Percentiles rank a stretch among this genome's conserved stretches.
Evolutionary conservation across 2,113 vertebrate genomes (phyloP).

Genomic region (Misgurnus anguillicaudatus): DNA sequence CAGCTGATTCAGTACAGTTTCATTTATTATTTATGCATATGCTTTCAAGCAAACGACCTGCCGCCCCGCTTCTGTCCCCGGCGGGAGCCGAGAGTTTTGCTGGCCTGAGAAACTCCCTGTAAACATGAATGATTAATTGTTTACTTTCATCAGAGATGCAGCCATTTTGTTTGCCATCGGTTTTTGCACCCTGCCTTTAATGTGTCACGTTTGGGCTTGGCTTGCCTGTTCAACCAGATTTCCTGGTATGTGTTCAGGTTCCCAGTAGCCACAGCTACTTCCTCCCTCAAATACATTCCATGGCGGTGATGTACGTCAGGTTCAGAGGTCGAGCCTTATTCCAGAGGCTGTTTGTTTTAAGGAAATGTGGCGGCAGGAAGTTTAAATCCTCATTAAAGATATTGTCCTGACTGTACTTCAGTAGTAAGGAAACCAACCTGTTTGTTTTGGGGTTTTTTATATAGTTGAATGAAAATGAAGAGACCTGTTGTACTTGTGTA

Average conservation of each 20-base stretch:
- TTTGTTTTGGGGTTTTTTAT: neutral
- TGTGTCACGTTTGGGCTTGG: constrained; percentile 42
- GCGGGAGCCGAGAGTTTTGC: constrained; percentile 12
- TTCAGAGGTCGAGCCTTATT: constrained; percentile 68
- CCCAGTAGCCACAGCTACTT: constrained; percentile 59
- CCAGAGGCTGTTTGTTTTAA: constrained; percentile 53
- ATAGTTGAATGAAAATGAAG: neutral
- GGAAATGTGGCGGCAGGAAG: constrained; percentile 57
- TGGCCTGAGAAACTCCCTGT: constrained; percentile 41
- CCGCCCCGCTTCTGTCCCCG: constrained; percentile 23
- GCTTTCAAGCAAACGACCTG: constrained; percentile 64
- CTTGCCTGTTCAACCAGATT: constrained; percentile 54
- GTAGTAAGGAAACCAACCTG: neutral
- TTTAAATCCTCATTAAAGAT: neutral
- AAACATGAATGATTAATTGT: constrained; percentile 64
- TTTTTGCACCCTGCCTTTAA: constrained; percentile 39
- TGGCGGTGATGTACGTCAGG: constrained; percentile 66
- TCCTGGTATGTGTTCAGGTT: constrained; percentile 55
- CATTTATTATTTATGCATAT: constrained; percentile 69
- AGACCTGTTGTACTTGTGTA: constrained; percentile 3
- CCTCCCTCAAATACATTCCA: constrained; percentile 67
- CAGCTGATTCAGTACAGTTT: constrained; percentile 45
- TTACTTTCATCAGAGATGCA: constrained; percentile 50
- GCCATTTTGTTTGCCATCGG: constrained; percentile 44
- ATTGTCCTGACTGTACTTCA: neutral